Base-by-base conservation (phyloP, 2,888 invertebrate genomes). In the Ariolimax columbianus region DNA sequence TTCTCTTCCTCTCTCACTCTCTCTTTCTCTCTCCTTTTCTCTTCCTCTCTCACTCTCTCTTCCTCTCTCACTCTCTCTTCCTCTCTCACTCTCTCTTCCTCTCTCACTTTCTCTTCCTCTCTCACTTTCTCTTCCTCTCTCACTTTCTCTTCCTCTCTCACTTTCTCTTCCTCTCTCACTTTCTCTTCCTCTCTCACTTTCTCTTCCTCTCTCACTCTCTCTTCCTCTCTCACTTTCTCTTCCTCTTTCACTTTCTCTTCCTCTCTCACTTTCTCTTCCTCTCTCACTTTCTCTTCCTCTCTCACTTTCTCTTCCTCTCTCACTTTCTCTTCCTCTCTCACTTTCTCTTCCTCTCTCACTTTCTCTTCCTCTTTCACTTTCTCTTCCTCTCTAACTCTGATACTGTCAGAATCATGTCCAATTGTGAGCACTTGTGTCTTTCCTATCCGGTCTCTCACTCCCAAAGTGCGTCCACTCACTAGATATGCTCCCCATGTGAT, bases 351-450 rank as follows among this genome's bases (percentile, higher is more conserved):
- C 36, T 55, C 83, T 77, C 70, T 78, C 43, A 70, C 84, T 84
- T 36, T 84, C 78, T 84, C 84, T 84, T 68, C 66, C 77, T 83
- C 83, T 77, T 77, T 77, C 68, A 77, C 78, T 83, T 77, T 83
- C 75, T 83, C 83, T 83, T 36, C 47, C 83, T 77, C 70, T 77
- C 78, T 77, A 51, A 47, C 78, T 55, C 84, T 30, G n/a, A n/a
- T n/a, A n/a, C n/a, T n/a, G n/a, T n/a, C n/a, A n/a, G n/a, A n/a
- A n/a, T n/a, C n/a, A n/a, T n/a, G n/a, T n/a, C n/a, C n/a, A n/a
- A n/a, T n/a, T n/a, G n/a, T n/a, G n/a, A n/a, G n/a, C n/a, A n/a
- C n/a, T n/a, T n/a, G n/a, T n/a, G n/a, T n/a, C n/a, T n/a, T n/a
- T n/a, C n/a, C n/a, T n/a, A n/a, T n/a, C n/a, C n/a, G n/a, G n/a